Conservation (phyloP, 2,797 vertebrate species). For the Peromyscus aztecus region DNA sequence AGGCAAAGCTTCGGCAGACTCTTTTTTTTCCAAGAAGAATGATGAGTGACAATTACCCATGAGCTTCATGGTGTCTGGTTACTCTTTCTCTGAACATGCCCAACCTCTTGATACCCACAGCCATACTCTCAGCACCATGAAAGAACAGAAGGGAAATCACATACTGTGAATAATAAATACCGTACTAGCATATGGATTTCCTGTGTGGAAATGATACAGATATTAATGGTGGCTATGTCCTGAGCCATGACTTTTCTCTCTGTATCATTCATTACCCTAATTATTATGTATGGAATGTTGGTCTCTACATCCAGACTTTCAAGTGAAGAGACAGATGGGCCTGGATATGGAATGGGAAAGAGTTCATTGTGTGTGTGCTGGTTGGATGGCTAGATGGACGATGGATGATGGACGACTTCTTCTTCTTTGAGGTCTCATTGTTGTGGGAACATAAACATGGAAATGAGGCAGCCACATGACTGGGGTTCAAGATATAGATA, state of each 20-base stretch:
- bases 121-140: background rate
- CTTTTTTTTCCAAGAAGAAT: background rate
- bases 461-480: background rate
- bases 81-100: background rate
- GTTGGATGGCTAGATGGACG: too few species aligned
- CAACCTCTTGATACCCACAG: background rate
- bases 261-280: background rate
- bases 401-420: too few species aligned
- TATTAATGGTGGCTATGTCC: background rate
- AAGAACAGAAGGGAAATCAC: background rate
- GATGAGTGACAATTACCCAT: conserved; percentile 50
- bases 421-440: background rate
- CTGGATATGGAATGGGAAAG: background rate
- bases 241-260: background rate
- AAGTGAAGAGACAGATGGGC: background rate
- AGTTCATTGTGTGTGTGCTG: background rate
- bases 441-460: background rate
- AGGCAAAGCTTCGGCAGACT: conserved; percentile 66
- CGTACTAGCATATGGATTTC: background rate
- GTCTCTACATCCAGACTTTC: background rate
- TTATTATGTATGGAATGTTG: background rate
- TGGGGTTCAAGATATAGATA: background rate
- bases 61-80: conserved; percentile 39
- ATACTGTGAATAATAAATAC: background rate
- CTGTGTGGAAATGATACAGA: background rate